Evolutionary conservation across 2,113 vertebrate genomes (phyloP).

Genomic region (Cepphus grylle): DNA sequence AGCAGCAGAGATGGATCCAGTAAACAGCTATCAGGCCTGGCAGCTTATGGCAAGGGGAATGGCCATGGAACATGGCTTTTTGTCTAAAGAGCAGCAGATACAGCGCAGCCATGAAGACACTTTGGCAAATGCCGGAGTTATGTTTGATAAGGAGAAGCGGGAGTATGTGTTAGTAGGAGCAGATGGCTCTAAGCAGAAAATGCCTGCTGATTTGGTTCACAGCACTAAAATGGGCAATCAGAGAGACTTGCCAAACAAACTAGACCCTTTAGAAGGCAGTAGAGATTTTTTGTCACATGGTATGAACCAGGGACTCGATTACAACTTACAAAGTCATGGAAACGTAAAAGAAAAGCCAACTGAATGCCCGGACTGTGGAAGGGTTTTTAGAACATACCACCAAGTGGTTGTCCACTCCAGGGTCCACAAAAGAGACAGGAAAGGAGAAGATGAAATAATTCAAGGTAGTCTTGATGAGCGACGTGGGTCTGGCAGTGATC

Average conservation of each 20-base stretch:
- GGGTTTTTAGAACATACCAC: slow-evolving; percentile 97
- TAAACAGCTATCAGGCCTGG: slow-evolving; percentile 98
- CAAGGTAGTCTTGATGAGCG: slow-evolving; percentile 87
- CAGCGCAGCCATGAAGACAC: slow-evolving; percentile 88
- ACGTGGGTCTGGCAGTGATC: slow-evolving; percentile 94
- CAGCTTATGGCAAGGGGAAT: slow-evolving; percentile 98
- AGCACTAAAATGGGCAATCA: slow-evolving; percentile 86
- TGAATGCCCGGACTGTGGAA: slow-evolving; percentile 94
- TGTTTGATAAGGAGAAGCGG: slow-evolving; percentile 93
- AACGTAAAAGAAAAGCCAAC: slow-evolving; percentile 91
- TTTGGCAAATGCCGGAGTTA: slow-evolving; percentile 81
- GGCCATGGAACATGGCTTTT: slow-evolving; percentile 93
- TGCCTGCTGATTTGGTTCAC: slow-evolving; percentile 87
- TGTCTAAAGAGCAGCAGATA: slow-evolving; percentile 92
- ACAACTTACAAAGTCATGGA: slow-evolving; percentile 81
- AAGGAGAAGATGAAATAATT: slow-evolving; percentile 83
- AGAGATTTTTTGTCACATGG: slow-evolving; percentile 90
- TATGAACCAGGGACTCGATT: slow-evolving; percentile 87
- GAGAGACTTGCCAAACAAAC: slow-evolving; percentile 86
- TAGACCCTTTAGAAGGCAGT: slow-evolving; percentile 88
- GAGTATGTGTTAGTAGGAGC: slow-evolving; percentile 88
- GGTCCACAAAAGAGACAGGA: slow-evolving; percentile 91
- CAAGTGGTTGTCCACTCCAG: slow-evolving; percentile 98
- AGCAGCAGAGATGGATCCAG: slow-evolving; percentile 97
- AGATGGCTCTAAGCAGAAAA: slow-evolving; percentile 93